Conservation (phyloP, 2,797 vertebrate genomes). For the Todus mexicanus region DNA sequence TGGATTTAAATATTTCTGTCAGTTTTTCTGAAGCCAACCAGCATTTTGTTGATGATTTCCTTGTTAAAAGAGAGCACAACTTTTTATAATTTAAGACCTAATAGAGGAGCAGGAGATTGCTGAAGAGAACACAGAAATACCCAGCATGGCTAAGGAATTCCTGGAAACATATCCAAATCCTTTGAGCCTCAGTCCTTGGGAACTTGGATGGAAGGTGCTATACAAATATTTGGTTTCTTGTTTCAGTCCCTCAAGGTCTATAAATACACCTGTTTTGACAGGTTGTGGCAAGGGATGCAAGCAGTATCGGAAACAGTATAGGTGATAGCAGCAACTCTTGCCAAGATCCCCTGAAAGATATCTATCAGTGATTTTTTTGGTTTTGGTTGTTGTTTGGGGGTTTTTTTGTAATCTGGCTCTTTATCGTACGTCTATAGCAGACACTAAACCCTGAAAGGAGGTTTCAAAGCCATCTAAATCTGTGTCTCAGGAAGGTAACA, state of each 20-base stretch:
- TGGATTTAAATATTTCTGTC: not conserved
- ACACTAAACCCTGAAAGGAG: not conserved
- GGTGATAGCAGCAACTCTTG: not conserved
- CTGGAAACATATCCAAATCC: slow-evolving; percentile 11
- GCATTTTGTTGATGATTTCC: not conserved
- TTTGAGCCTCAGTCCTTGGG: not conserved
- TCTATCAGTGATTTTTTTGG: not conserved
- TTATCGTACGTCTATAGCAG: not conserved
- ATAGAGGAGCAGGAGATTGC: not conserved
- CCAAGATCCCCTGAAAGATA: slow-evolving; percentile 31
- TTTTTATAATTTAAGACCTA: not conserved
- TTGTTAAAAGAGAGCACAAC: not conserved
- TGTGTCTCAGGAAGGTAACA: not conserved
- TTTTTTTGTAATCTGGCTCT: not conserved
- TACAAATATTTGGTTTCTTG: not conserved
- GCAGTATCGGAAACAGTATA: not conserved
- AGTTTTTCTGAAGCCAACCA: not conserved
- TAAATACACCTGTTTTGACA: slow-evolving; percentile 52
- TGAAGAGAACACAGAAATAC: not conserved
- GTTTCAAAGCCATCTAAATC: not conserved
- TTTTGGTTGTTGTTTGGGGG: too few relatives aligned
- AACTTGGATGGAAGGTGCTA: not conserved
- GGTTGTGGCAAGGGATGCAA: not conserved
- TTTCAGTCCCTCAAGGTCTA: slow-evolving; percentile 24
- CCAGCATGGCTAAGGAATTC: not conserved